Evolutionary conservation across 2,888 invertebrate genomes (phyloP).

Genomic region (Uloborus plumipes): DNA sequence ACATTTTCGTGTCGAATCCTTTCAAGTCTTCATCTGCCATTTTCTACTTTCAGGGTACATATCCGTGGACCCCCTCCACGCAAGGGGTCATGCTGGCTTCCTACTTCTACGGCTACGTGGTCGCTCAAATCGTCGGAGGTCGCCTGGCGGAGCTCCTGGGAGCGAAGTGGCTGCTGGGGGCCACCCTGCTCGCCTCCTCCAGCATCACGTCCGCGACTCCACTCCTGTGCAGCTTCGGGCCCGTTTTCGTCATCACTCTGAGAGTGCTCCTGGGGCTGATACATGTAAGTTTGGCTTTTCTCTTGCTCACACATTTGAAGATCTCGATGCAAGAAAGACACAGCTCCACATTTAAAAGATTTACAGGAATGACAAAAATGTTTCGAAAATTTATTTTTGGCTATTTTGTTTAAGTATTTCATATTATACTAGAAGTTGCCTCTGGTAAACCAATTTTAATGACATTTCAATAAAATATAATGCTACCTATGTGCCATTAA

Average conservation of each 20-base stretch:
- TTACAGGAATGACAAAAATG: too few relatives aligned
- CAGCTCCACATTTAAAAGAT: too few relatives aligned
- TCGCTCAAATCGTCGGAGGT: conserved; percentile 50
- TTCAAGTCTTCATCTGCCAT: too few relatives aligned
- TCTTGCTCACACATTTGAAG: not conserved
- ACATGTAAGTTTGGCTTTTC: conserved; percentile 37
- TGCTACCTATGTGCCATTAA: too few relatives aligned
- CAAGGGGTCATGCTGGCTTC: conserved; percentile 54
- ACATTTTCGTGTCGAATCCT: too few relatives aligned
- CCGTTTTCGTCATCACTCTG: conserved; percentile 11
- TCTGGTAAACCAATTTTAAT: too few relatives aligned
- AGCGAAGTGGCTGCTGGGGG: conserved; percentile 40
- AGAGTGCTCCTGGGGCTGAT: conserved; percentile 21
- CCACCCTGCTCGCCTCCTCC: conserved; percentile 32
- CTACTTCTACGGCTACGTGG: conserved; percentile 53
- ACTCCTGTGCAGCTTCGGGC: not conserved
- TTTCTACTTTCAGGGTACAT: conserved; percentile 17
- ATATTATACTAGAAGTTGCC: too few relatives aligned
- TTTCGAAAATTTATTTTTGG: too few relatives aligned
- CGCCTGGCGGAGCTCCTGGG: conserved; percentile 31
- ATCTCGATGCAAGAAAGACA: too few relatives aligned
- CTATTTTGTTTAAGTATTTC: too few relatives aligned
- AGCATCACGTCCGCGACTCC: conserved; percentile 39
- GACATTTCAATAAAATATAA: too few relatives aligned
- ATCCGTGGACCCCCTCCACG: conserved; percentile 44